A percentile compares a stretch with the other conserved stretches of the same genome.
phyloP scores from a whole-genome alignment of 2,113 vertebrate genomes.

The Psammodynastes pulverulentus region DNA sequence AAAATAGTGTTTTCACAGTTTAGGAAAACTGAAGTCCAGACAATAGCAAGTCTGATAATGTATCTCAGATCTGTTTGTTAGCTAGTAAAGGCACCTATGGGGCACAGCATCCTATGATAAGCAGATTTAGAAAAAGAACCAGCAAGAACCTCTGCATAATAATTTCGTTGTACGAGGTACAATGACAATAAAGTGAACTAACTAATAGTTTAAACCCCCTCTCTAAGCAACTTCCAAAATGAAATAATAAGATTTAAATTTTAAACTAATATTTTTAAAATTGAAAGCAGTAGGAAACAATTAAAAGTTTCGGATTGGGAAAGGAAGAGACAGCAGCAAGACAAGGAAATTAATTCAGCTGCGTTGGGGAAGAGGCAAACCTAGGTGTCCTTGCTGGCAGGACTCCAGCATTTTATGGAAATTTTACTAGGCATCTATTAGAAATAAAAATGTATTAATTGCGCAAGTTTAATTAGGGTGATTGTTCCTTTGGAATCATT shows the following conservation, averaged over 20 bases:
- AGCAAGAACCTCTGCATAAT: not conserved
- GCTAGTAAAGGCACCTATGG: not conserved
- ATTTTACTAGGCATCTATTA: not conserved
- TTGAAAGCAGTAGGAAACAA: too few relatives aligned
- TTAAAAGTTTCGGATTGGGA: not conserved
- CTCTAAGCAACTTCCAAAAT: not conserved
- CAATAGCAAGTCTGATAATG: not conserved
- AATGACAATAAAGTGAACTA: too few relatives aligned
- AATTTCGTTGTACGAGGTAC: too few relatives aligned
- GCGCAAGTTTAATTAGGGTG: not conserved
- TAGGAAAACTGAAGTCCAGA: not conserved
- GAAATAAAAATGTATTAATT: not conserved
- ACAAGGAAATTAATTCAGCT: not conserved
- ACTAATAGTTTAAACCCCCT: not conserved
- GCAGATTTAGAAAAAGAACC: not conserved
- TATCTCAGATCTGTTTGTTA: not conserved
- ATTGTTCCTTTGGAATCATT: not conserved
- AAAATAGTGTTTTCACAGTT: too few relatives aligned
- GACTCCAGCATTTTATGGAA: not conserved
- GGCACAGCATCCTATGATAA: not conserved
- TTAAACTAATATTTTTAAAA: not conserved
- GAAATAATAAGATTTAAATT: not conserved
- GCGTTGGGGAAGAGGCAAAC: not conserved
- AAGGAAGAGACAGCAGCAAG: not conserved
- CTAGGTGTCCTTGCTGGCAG: not conserved